Evolutionary conservation across 2,797 vertebrate genomes (phyloP).

Genomic region (Sparidentex hasta): DNA sequence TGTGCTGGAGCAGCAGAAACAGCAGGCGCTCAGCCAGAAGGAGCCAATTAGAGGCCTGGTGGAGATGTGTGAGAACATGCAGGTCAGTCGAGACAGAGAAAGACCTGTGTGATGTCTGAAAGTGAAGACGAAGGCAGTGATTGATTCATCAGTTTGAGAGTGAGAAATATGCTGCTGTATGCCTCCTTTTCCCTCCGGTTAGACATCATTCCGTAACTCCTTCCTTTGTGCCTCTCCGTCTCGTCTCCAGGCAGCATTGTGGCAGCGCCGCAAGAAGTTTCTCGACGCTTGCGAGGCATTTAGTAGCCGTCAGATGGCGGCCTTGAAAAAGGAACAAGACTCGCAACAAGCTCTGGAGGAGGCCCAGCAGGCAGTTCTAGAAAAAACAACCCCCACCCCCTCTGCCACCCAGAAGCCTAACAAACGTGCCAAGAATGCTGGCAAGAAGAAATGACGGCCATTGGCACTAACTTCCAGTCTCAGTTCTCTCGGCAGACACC

Average conservation of each 20-base stretch:
- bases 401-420: slow-evolving; percentile 32
- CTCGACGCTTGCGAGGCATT: slow-evolving; percentile 81
- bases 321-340: slow-evolving; percentile 74
- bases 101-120: neutral
- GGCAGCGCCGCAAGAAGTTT: slow-evolving; percentile 77
- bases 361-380: slow-evolving; percentile 58
- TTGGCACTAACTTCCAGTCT: slow-evolving; percentile 25
- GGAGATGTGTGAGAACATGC: slow-evolving; percentile 85
- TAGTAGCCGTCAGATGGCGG: slow-evolving; percentile 76
- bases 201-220: slow-evolving; percentile 19
- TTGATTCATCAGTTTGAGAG: slow-evolving; percentile 2
- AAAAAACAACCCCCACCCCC: slow-evolving; percentile 64
- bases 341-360: slow-evolving; percentile 76
- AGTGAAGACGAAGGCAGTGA: neutral
- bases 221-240: slow-evolving; percentile 24
- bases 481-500: slow-evolving; percentile 37
- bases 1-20: slow-evolving; percentile 81
- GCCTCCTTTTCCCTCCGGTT: slow-evolving; percentile 4
- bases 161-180: neutral
- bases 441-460: slow-evolving; percentile 83
- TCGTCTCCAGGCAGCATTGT: slow-evolving; percentile 81
- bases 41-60: slow-evolving; percentile 83
- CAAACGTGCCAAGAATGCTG: slow-evolving; percentile 74
- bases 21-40: slow-evolving; percentile 75
- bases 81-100: slow-evolving; percentile 81